These are phyloP conservation scores for Corella eumyota DNA, from an alignment of 23 tunicate species.

Conservation along the genomic window DNA sequence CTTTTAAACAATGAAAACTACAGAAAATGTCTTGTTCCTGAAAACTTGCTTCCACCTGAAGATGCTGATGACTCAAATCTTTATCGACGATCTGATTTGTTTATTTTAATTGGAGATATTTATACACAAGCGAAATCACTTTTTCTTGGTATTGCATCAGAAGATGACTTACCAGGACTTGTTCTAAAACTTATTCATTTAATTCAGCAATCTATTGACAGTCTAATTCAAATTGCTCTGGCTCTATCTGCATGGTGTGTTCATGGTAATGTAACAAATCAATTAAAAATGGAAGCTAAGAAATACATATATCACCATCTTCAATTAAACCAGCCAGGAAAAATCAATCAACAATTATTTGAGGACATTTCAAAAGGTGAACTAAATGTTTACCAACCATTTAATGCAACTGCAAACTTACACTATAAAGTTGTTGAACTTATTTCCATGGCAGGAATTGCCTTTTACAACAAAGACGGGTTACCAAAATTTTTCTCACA, in stretches of 20 bases:
- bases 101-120: conserved; percentile 14
- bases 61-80: conserved; percentile 2
- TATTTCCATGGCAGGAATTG: conserved; percentile 2
- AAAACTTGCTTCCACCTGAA: no score
- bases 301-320: background rate
- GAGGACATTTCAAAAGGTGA: background rate
- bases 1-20: no score
- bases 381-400: background rate
- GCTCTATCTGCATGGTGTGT: conserved; percentile 30
- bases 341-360: background rate
- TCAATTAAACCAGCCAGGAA: background rate
- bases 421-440: no score
- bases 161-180: background rate
- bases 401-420: no score
- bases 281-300: background rate
- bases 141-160: conserved; percentile 1
- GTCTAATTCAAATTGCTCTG: conserved; percentile 21
- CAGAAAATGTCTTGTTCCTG: no score
- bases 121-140: conserved; percentile 7
- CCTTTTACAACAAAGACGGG: background rate
- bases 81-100: conserved; percentile 6
- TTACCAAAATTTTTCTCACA: conserved; percentile 15
- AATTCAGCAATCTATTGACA: conserved; percentile 17
- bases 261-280: background rate
- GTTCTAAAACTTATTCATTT: conserved; percentile 2